Conservation (phyloP, 2,797 vertebrate genomes). For the Lacerta agilis region DNA sequence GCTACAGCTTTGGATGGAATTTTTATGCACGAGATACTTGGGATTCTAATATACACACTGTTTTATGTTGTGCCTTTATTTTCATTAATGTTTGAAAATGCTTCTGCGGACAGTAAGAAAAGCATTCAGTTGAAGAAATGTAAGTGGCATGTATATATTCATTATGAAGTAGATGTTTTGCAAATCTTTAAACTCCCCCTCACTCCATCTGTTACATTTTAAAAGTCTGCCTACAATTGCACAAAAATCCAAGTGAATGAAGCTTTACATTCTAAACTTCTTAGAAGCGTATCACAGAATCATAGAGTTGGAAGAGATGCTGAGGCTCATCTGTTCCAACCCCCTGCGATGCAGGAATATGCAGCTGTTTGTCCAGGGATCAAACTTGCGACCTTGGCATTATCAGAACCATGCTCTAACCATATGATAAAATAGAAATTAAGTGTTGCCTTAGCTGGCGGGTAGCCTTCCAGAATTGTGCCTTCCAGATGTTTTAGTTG, state of each 20-base stretch:
- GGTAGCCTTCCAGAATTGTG: not conserved
- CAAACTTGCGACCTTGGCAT: too few relatives aligned
- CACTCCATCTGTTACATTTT: not conserved
- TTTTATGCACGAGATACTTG: conserved; percentile 60
- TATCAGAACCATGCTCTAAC: not conserved
- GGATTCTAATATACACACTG: conserved; percentile 69
- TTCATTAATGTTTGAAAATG: conserved; percentile 73
- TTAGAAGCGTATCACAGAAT: not conserved
- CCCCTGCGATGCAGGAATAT: too few relatives aligned
- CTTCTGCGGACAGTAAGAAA: conserved; percentile 56
- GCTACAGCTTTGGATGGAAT: conserved; percentile 43
- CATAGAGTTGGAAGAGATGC: too few relatives aligned
- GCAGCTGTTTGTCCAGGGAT: too few relatives aligned
- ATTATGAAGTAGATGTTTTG: conserved; percentile 17
- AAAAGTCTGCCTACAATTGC: conserved; percentile 13
- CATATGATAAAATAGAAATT: not conserved
- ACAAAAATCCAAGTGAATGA: not conserved
- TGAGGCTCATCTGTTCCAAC: too few relatives aligned
- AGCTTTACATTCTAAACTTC: not conserved
- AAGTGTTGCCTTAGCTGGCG: not conserved
- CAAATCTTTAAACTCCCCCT: conserved; percentile 37
- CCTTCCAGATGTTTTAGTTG: too few relatives aligned
- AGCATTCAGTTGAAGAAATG: conserved; percentile 71
- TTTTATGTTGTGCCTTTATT: conserved; percentile 72
- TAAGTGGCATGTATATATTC: conserved; percentile 58